Conservation (phyloP, 2,888 invertebrate species). For the Dilophus febrilis region DNA sequence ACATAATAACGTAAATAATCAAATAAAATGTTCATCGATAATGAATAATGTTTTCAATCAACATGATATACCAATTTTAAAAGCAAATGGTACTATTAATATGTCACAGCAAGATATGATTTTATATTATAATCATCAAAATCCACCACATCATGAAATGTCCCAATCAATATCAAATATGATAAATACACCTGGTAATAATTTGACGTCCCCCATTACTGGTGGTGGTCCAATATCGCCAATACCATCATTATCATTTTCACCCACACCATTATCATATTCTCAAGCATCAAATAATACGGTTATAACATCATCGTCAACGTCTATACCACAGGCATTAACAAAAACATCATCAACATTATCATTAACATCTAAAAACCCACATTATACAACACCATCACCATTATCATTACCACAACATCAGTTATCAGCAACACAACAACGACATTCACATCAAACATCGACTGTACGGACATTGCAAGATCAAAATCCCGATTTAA, state of each 20-base stretch:
- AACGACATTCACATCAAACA: conserved; percentile 34
- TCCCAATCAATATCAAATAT: not conserved
- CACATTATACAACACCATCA: too few relatives aligned
- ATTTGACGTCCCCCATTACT: too few relatives aligned
- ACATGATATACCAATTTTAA: conserved; percentile 28
- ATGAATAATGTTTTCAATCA: conserved; percentile 29
- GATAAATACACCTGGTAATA: too few relatives aligned
- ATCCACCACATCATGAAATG: conserved; percentile 14
- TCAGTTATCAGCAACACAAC: not conserved
- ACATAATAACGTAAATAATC: conserved; percentile 33
- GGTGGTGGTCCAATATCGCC: too few relatives aligned
- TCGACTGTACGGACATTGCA: conserved; percentile 34
- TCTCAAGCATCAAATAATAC: not conserved
- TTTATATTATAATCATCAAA: conserved; percentile 30
- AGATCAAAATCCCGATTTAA: conserved; percentile 64
- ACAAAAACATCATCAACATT: too few relatives aligned
- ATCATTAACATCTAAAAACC: too few relatives aligned
- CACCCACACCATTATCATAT: too few relatives aligned
- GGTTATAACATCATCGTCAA: not conserved
- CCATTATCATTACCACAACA: too few relatives aligned
- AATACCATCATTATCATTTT: too few relatives aligned
- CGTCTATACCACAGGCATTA: not conserved
- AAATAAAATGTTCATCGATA: conserved; percentile 34
- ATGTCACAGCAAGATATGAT: conserved; percentile 40
- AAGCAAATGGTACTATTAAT: conserved; percentile 35